A percentile compares a stretch with the other conserved stretches of the same genome.
phyloP scores from a whole-genome alignment of 2,888 invertebrate genomes.

The Fragum sueziense region DNA sequence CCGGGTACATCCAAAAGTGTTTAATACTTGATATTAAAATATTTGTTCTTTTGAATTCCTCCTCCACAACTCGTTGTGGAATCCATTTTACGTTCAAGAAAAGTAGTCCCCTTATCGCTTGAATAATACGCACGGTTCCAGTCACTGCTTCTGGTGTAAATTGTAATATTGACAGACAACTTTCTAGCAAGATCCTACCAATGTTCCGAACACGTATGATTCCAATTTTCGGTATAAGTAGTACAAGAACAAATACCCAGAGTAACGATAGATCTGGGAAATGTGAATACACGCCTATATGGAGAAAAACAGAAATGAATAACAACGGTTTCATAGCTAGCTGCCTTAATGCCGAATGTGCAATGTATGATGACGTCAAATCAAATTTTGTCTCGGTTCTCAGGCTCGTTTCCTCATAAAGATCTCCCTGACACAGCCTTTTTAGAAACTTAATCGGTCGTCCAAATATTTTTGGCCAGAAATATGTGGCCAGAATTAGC shows the following conservation, averaged over 20 bases:
- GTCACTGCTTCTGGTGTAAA: slow-evolving; percentile 77
- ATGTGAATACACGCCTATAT: slow-evolving; percentile 64
- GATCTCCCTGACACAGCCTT: slow-evolving; percentile 64
- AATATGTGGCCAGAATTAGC: slow-evolving; percentile 72
- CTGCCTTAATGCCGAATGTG: slow-evolving; percentile 72
- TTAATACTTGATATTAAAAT: slow-evolving; percentile 72
- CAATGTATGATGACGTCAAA: slow-evolving; percentile 73
- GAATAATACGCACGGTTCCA: slow-evolving; percentile 71
- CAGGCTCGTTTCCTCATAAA: slow-evolving; percentile 69
- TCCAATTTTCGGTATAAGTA: slow-evolving; percentile 74
- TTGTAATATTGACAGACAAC: slow-evolving; percentile 72
- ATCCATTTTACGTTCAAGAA: slow-evolving; percentile 72
- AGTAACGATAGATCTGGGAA: slow-evolving; percentile 68
- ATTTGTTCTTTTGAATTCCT: slow-evolving; percentile 72
- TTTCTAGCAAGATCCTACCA: slow-evolving; percentile 70
- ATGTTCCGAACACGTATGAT: slow-evolving; percentile 66
- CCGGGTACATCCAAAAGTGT: slow-evolving; percentile 74
- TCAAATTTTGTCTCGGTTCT: slow-evolving; percentile 71
- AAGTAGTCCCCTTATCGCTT: slow-evolving; percentile 70
- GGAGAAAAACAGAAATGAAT: slow-evolving; percentile 69
- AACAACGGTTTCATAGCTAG: slow-evolving; percentile 76
- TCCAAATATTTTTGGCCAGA: slow-evolving; percentile 72
- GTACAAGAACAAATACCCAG: slow-evolving; percentile 70
- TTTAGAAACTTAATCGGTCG: slow-evolving; percentile 69
- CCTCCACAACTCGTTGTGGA: slow-evolving; percentile 75